Base-by-base conservation (phyloP, 1,140 invertebrate species). In the Drosophila burlai region DNA sequence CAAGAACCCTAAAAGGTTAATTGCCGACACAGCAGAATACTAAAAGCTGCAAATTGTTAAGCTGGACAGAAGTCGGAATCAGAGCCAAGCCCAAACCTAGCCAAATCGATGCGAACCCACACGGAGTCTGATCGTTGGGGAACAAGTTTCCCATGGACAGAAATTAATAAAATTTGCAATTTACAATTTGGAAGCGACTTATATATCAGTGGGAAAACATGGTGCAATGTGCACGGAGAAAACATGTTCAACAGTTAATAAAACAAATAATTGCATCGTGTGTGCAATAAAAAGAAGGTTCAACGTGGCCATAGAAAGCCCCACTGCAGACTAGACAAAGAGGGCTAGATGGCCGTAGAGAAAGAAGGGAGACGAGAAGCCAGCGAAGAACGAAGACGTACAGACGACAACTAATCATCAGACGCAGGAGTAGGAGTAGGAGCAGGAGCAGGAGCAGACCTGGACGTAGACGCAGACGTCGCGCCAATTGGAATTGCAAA, bases 211-310 rank as follows among this genome's bases (percentile, higher is more conserved):
- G 68, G 46, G 13, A 69, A 66, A 63, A 74, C 83, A 83, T 72
- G 84, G 65, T 16, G 67, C 62, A 69, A 61, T 77, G 75, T 73
- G 75, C 47, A 47, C 45, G 49, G 38, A 64, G 67, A 79, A 83
- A 79, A 83, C 85, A 80, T 90, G 85, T 90, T 90, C 81, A 90
- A 90, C 85, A 90, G 85, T 90, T 90, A 90, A 90, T 90, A 90
- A 90, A 90, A 90, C 85, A 90, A 90, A 90, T 90, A 90, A 90
- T 90, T 90, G 85, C 85, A 80, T 61, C 83, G 85, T 90, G 79
- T 90, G 81, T 82, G 85, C 85, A 90, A 90, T 90, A 90, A 90
- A 90, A 90, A 90, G 80, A 76, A 82, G 85, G 75, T 79, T 90
- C 80, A 90, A 90, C 82, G 79, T 47, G 83, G 74, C 61, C 38